Evolutionary conservation across 64 coral and sea anemone species (phyloP).

Genomic region (Montipora cactus): DNA sequence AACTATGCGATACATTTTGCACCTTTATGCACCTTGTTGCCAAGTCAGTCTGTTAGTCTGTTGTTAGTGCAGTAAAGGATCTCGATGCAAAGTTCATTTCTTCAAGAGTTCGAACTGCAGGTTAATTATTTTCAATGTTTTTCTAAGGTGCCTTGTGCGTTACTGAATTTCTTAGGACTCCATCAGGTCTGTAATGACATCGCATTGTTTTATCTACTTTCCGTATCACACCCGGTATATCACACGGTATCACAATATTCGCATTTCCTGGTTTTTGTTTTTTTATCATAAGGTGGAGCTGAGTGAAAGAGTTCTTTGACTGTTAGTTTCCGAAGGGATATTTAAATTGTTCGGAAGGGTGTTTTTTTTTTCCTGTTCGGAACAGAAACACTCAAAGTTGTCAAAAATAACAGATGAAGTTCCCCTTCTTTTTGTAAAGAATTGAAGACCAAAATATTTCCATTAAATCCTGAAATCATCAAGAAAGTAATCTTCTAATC

Average conservation of each 20-base stretch:
- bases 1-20: not conserved
- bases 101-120: not conserved
- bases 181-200: not conserved
- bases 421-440: not conserved
- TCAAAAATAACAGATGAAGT: not conserved
- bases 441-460: not conserved
- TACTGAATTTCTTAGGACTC: not conserved
- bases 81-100: not conserved
- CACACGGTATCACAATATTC: not conserved
- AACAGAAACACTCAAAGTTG: not conserved
- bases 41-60: not conserved
- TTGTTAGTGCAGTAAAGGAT: not conserved
- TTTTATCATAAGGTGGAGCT: not conserved
- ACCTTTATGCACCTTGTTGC: not conserved
- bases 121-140: not conserved
- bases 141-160: not conserved
- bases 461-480: too few species aligned
- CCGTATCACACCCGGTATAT: too few species aligned
- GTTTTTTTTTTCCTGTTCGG: not conserved
- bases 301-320: not conserved
- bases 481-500: too few species aligned
- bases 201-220: not conserved
- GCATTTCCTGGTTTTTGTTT: not conserved
- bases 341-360: slow-evolving; percentile 1
- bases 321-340: not conserved